A percentile compares a stretch with the other conserved stretches of the same genome.
Conservation (phyloP, 92 coral and sea anemone genomes). For the Palythoa caribaeorum region DNA sequence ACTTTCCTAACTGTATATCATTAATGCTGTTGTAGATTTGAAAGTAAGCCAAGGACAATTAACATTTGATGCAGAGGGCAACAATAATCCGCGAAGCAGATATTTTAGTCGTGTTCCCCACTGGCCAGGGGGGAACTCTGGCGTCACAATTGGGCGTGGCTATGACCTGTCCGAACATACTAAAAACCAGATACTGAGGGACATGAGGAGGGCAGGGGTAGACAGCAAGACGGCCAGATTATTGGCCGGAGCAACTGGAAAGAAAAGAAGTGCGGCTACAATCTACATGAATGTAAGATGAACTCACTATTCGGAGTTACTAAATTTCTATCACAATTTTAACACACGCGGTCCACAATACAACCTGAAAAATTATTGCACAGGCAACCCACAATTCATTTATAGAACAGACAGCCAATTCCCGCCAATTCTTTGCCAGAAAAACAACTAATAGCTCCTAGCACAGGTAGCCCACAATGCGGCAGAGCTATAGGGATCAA, state of each 20-base stretch:
- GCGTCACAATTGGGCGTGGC: constrained; percentile 54
- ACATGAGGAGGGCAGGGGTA: constrained; percentile 28
- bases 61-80: constrained; percentile 55
- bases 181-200: constrained; percentile 1
- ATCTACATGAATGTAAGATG: constrained; percentile 29
- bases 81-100: constrained; percentile 30
- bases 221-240: constrained; percentile 3
- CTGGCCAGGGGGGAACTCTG: constrained; percentile 38
- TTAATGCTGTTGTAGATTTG: constrained; percentile 2
- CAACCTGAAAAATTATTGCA: background rate
- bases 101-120: constrained; percentile 57
- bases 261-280: constrained; percentile 30
- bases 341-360: background rate
- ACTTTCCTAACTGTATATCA: background rate
- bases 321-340: background rate
- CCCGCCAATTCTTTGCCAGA: background rate
- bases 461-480: background rate
- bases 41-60: constrained; percentile 41
- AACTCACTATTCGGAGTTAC: background rate
- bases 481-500: background rate
- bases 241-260: constrained; percentile 26
- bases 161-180: constrained; percentile 41
- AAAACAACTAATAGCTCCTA: background rate
- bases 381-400: background rate
- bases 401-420: background rate